phyloP scores from a whole-genome alignment of 2,888 invertebrate genomes.

The Mythimna loreyi region DNA sequence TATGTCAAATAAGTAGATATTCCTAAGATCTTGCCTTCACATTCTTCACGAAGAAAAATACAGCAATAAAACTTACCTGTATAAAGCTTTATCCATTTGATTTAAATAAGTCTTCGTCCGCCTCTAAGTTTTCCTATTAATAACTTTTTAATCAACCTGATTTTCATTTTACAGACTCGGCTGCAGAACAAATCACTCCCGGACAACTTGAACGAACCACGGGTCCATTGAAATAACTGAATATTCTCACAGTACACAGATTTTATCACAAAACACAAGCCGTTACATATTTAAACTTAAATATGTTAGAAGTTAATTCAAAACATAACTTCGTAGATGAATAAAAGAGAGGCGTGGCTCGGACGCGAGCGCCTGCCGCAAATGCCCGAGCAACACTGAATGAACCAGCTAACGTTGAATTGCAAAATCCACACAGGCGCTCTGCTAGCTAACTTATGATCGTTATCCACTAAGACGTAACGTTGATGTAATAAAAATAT shows the following conservation, averaged over 20 bases:
- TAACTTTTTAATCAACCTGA: constrained; percentile 51
- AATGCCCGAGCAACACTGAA: constrained; percentile 78
- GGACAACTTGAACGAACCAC: constrained; percentile 17
- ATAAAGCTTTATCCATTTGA: constrained; percentile 37
- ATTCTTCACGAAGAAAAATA: neutral
- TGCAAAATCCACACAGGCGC: constrained; percentile 62
- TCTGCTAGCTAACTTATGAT: constrained; percentile 50
- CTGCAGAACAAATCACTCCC: constrained; percentile 35
- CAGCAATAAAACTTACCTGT: constrained; percentile 32
- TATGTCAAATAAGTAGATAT: neutral
- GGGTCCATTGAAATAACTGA: constrained; percentile 14
- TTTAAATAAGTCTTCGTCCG: constrained; percentile 22
- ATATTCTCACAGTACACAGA: constrained; percentile 37
- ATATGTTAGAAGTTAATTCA: constrained; percentile 40
- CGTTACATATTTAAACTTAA: constrained; percentile 34
- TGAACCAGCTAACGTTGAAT: constrained; percentile 57
- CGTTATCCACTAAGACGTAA: constrained; percentile 52
- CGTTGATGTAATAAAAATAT: constrained; percentile 16
- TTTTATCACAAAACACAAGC: constrained; percentile 14
- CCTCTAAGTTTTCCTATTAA: constrained; percentile 35
- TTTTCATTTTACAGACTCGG: constrained; percentile 34
- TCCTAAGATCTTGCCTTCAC: neutral
- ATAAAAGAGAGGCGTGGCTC: constrained; percentile 11
- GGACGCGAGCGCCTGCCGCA: constrained; percentile 69
- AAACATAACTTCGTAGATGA: constrained; percentile 47